Base-by-base conservation (phyloP, 2,888 invertebrate genomes). In the Pycnomerus fuliginosus region DNA sequence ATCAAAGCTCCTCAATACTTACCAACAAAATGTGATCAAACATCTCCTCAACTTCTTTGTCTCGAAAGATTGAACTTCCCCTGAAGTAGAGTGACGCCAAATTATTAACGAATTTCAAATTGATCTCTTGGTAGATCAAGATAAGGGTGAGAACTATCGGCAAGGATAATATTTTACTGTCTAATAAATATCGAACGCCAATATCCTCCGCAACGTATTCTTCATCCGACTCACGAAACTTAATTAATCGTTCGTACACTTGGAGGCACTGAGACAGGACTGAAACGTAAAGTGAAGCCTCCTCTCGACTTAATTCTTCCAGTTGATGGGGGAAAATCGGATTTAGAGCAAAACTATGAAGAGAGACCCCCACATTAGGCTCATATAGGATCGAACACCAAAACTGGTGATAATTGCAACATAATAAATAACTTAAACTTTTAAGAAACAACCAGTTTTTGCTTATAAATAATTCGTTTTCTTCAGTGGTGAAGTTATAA, bases 211-310 rank as follows among this genome's bases (percentile, higher is more conserved):
- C 30, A 64, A 72, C 68, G 53, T 60, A 68, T 53, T 72, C 71
- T 31, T 85, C 86, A 71, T 83, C 80, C 10, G 85, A 85, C 67
- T 91, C 89, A 57, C 83, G 85, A 68, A 84, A 84, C 7, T 89
- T 90, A 5, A 88, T 77, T 53, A 95, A 77, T 59, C 94, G 80
- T 53, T 85, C 79, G 61, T 87, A 84, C 4, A 90, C 75, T 13
- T 85, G 73, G 32, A 91, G 81, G 37, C 90, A 80, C 35, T 78
- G 76, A 46, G 80, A 76, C 24, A 89, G 77, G 28, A 83, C 75
- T 16, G 81, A 74, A 28, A 75, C 74, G 48, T 83, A 83, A 3
- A 82, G 46, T 12, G 68, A 67, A 43, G 74, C 69, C 1, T 76
- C 73, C 39, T 70, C 69, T 2, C 74, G 69, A 27, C 76, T 71